Percentiles rank a stretch among this genome's conserved stretches.
Conservation (phyloP, 2,113 vertebrate species). For the Colossoma macropomum region DNA sequence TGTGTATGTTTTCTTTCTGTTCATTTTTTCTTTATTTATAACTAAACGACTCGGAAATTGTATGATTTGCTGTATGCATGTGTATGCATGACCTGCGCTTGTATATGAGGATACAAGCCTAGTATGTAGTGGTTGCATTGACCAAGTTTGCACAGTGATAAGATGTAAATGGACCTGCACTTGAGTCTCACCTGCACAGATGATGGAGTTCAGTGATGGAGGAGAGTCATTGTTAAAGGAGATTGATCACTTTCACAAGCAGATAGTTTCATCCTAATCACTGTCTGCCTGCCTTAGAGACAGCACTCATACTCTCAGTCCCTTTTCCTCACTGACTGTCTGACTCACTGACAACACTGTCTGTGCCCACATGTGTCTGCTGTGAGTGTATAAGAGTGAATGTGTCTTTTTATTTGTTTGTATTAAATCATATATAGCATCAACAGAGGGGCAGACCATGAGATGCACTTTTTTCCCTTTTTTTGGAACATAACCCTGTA, state of each 20-base stretch:
- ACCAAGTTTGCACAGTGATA: conserved; percentile 59
- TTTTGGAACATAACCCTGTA: conserved; percentile 33
- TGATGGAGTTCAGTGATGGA: conserved; percentile 38
- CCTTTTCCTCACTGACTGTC: conserved; percentile 32
- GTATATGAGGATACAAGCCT: conserved; percentile 45
- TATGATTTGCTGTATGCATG: conserved; percentile 66
- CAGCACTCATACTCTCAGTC: conserved; percentile 34
- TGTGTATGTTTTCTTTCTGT: conserved; percentile 58
- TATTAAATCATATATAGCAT: conserved; percentile 48
- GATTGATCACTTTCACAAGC: conserved; percentile 31
- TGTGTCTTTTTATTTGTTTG: conserved; percentile 44
- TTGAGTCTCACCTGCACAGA: conserved; percentile 60
- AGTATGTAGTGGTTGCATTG: conserved; percentile 60
- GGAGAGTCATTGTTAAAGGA: background rate
- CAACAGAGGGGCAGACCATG: background rate
- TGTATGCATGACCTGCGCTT: conserved; percentile 67
- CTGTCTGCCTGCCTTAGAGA: conserved; percentile 54
- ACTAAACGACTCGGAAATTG: conserved; percentile 54
- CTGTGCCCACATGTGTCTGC: conserved; percentile 53
- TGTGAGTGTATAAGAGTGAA: conserved; percentile 39
- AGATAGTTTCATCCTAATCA: conserved; percentile 37
- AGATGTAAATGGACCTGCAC: conserved; percentile 45
- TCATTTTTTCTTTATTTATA: conserved; percentile 62
- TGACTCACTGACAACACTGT: conserved; percentile 58
- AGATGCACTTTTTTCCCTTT: conserved; percentile 24